Evolutionary conservation across 2,113 vertebrate genomes (phyloP), one percentile per base, ranked within the genome.

Genomic region (Apaloderma vittatum): DNA sequence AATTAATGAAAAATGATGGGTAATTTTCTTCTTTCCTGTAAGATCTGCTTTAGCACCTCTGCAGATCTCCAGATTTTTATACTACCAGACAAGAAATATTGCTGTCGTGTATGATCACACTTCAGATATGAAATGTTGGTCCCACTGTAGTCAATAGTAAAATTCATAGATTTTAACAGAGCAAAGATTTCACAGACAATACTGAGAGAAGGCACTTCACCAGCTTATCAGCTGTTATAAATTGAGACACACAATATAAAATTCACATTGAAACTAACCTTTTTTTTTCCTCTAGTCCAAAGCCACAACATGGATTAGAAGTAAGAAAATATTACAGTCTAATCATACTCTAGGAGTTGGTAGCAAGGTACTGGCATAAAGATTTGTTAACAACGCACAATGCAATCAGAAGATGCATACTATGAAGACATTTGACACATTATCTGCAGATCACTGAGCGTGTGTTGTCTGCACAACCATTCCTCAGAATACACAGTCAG

Each of bases 401-500:
- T 0, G 0, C 22, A 84, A 75, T 91, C 55, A 88, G 67, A 88
- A 84, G 68, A 91, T 46, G 37, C 23, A 91, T 26, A 68, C 24
- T 52, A 77, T 12, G n/a, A 93, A 93, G 89, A 88, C 36, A 87
- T 55, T 74, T 75, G 86, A 95, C 68, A 81, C n/a, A 84, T 77
- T 93, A 96, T 87, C 84, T 87, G 63, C 87, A 97, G 80, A 94
- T 71, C 74, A 93, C 40, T 49, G 36, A 93, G 45, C 3, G 0
- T n/a, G 22, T 48, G 65, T 40, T 89, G 59, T 79, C 48, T 73
- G 82, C 49, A 79, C 30, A 95, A 57, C 59, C 36, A 86, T 58
- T 66, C 75, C 85, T 78, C 61, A 93, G 92, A 93, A 90, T 73
- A 93, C 74, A 46, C 76, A 93, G 86, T 95, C 96, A 94, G 90